Percentiles rank a stretch among this genome's conserved stretches.
Conservation (phyloP, 2,113 vertebrate genomes). For the Poecile atricapillus region DNA sequence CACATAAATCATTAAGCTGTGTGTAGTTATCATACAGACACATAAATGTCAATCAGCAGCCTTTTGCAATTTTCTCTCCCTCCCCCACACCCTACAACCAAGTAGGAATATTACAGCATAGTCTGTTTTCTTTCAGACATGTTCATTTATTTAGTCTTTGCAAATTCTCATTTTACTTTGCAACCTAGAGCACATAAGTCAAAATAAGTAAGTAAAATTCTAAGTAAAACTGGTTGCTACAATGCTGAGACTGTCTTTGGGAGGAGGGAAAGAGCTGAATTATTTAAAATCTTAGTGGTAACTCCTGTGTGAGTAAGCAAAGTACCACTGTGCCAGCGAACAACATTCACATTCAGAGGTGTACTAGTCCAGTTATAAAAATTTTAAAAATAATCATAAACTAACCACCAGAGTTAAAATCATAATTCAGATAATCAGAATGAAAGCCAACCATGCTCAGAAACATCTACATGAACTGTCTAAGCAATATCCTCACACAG, state of each 20-base stretch:
- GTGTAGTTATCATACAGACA: constrained; percentile 33
- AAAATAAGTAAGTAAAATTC: not conserved
- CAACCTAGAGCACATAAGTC: not conserved
- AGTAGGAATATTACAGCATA: not conserved
- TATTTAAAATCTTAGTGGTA: not conserved
- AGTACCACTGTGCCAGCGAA: not conserved
- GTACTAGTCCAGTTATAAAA: not conserved
- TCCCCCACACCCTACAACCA: not conserved
- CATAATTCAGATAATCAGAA: not conserved
- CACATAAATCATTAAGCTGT: not conserved
- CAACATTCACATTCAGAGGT: not conserved
- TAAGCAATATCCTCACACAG: not conserved
- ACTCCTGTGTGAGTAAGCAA: not conserved
- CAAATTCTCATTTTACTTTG: not conserved
- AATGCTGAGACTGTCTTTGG: rapidly evolving
- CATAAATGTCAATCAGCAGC: not conserved
- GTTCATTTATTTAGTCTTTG: not conserved
- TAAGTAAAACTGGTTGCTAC: not conserved
- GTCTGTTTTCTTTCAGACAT: not conserved
- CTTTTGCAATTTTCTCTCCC: not conserved
- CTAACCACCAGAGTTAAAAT: not conserved
- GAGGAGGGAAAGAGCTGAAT: not conserved
- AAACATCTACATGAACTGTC: not conserved
- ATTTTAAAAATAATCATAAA: not conserved
- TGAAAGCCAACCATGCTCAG: not conserved